These are phyloP conservation scores for Drosophila virilis DNA, from an alignment of 1,140 invertebrate species.

Conservation along the genomic window DNA sequence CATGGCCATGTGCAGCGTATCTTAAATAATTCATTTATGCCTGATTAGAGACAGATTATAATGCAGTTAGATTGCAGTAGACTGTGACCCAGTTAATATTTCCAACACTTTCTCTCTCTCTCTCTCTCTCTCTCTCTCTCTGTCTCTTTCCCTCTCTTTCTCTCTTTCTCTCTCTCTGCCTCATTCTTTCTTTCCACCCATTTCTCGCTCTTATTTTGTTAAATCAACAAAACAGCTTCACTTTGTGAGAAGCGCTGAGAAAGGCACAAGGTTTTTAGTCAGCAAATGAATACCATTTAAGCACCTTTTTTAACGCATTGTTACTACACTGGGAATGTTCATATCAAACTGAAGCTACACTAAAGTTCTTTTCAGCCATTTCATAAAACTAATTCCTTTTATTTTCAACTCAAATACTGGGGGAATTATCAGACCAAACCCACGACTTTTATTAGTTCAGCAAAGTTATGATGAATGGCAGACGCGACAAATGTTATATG, in stretches of 20 bases:
- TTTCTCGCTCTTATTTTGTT: background rate
- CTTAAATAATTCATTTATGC: conserved; percentile 46
- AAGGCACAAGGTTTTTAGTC: background rate
- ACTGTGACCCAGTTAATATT: background rate
- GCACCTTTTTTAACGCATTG: background rate
- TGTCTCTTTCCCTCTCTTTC: background rate
- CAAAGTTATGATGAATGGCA: conserved; percentile 1
- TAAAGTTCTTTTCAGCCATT: too few species aligned
- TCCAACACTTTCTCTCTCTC: background rate
- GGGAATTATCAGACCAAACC: background rate
- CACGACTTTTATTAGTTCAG: conserved; percentile 2
- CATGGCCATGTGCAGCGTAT: background rate
- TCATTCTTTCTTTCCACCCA: background rate
- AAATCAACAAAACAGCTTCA: background rate
- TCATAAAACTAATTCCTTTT: too few species aligned
- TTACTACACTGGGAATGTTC: too few species aligned
- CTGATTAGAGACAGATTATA: conserved; percentile 39
- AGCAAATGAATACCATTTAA: background rate
- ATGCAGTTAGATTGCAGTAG: background rate
- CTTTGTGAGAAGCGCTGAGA: background rate
- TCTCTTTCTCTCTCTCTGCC: background rate
- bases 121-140: background rate
- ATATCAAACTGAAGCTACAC: too few species aligned
- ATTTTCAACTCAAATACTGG: too few species aligned
- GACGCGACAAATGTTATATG: too few species aligned